A percentile compares a stretch with the other conserved stretches of the same genome.
These are phyloP conservation scores for Sarcophaga subvicina DNA, from an alignment of 2,888 invertebrate species.

Conservation along the genomic window DNA sequence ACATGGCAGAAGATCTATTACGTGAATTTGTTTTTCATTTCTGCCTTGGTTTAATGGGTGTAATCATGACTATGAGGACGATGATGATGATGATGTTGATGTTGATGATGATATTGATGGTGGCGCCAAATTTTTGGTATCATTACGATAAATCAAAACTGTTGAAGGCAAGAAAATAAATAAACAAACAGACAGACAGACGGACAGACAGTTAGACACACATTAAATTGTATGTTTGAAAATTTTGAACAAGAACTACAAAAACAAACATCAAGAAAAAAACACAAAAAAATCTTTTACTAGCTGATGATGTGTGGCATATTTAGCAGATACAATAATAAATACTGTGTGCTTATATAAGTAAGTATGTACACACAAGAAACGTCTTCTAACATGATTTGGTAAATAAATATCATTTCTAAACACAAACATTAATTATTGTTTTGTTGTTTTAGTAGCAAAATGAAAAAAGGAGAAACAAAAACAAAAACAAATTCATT, in stretches of 20 bases:
- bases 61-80: slow-evolving; percentile 10
- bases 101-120: slow-evolving; percentile 13
- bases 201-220: background rate
- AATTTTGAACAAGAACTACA: background rate
- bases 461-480: background rate
- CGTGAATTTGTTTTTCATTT: slow-evolving; percentile 26
- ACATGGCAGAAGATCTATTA: slow-evolving; percentile 47
- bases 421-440: slow-evolving; percentile 64
- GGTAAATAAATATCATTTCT: background rate
- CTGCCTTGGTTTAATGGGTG: slow-evolving; percentile 37
- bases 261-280: background rate
- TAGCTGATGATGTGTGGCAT: slow-evolving; percentile 42
- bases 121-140: slow-evolving; percentile 58
- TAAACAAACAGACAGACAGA: background rate
- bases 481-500: background rate
- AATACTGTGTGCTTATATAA: background rate
- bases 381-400: background rate
- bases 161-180: slow-evolving; percentile 3
- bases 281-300: slow-evolving; percentile 27
- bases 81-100: slow-evolving; percentile 6
- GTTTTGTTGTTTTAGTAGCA: slow-evolving; percentile 63
- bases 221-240: too few relatives aligned
- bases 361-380: background rate
- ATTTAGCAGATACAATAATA: slow-evolving; percentile 17
- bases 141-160: slow-evolving; percentile 53